These are phyloP conservation scores for Cyprinodon tularosa DNA, from an alignment of 2,113 vertebrate genomes.

Conservation along the genomic window DNA sequence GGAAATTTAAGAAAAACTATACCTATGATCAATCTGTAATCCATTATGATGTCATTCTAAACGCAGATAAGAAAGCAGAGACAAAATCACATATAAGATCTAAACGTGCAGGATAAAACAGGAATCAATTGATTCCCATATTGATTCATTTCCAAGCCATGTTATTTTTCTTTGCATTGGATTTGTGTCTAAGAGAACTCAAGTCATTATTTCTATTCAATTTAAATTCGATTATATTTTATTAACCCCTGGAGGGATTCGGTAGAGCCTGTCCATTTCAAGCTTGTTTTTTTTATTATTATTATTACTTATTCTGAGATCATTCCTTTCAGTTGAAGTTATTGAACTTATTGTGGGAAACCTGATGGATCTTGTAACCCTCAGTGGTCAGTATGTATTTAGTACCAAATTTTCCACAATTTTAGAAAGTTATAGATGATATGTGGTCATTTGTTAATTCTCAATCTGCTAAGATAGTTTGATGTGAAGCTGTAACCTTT, in stretches of 20 bases:
- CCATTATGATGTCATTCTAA: not conserved
- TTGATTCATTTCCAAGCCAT: not conserved
- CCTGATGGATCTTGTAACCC: not conserved
- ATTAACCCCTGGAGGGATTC: too few species aligned
- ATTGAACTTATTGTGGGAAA: not conserved
- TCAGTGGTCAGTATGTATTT: not conserved
- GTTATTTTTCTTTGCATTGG: not conserved
- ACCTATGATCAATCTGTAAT: not conserved
- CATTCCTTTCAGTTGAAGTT: not conserved
- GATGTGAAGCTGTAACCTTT: too few species aligned
- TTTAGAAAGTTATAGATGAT: too few species aligned
- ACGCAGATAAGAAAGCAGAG: not conserved
- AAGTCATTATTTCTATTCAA: too few species aligned
- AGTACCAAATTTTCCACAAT: too few species aligned
- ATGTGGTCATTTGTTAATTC: too few species aligned
- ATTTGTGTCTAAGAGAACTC: not conserved
- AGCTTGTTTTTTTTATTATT: not conserved
- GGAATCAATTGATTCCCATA: not conserved
- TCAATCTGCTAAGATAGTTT: too few species aligned
- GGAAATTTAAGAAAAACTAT: not conserved
- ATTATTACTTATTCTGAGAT: not conserved
- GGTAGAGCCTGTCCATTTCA: not conserved
- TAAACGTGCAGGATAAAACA: not conserved
- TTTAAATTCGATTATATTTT: too few species aligned
- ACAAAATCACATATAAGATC: not conserved